These are phyloP conservation scores for Nysson spinosus DNA, from an alignment of 2,888 invertebrate species.

Conservation along the genomic window DNA sequence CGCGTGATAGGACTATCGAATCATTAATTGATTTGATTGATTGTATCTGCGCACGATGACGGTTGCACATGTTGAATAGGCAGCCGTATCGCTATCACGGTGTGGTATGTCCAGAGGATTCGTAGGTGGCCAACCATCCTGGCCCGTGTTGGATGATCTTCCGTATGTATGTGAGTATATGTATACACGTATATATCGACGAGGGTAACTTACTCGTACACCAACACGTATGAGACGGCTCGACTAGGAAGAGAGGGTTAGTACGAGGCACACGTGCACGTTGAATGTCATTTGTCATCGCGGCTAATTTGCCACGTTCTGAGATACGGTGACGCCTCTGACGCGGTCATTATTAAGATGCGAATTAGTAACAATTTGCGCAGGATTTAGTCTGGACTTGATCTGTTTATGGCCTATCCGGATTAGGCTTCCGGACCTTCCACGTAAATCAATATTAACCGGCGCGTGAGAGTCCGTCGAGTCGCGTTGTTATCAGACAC, in stretches of 20 bases:
- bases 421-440: constrained; percentile 73
- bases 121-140: constrained; percentile 59
- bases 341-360: constrained; percentile 78
- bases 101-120: constrained; percentile 69
- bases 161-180: neutral
- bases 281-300: constrained; percentile 76
- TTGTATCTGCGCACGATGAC: constrained; percentile 73
- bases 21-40: constrained; percentile 76
- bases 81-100: constrained; percentile 63
- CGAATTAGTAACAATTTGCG: constrained; percentile 78
- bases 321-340: constrained; percentile 77
- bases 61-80: constrained; percentile 75
- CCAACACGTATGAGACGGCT: constrained; percentile 26
- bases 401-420: constrained; percentile 76
- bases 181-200: constrained; percentile 27
- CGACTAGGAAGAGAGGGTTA: constrained; percentile 30
- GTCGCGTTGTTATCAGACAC: constrained; percentile 50
- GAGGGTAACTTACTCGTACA: constrained; percentile 38
- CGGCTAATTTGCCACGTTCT: constrained; percentile 77
- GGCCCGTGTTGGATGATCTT: constrained; percentile 46
- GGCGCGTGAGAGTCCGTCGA: constrained; percentile 50
- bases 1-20: constrained; percentile 68
- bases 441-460: constrained; percentile 76
- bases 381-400: constrained; percentile 76
- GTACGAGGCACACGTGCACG: constrained; percentile 56